Evolutionary conservation across 2,113 vertebrate genomes (phyloP).

Genomic region (Anser brachyrhynchus): DNA sequence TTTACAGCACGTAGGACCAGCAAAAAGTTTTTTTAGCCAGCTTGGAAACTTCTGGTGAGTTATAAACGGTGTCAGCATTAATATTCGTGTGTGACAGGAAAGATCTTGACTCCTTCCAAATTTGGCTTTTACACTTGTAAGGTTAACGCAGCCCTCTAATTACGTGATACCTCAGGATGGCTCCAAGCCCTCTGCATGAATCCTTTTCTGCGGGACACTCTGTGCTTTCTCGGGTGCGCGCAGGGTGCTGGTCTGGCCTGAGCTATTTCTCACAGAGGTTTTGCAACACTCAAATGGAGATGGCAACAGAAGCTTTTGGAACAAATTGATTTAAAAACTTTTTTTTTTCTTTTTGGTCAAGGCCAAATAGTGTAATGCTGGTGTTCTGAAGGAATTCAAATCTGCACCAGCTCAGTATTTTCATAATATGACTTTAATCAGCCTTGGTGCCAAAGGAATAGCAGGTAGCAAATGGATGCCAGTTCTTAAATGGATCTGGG

Average conservation of each 20-base stretch:
- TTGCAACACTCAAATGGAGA: neutral
- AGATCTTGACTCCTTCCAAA: neutral
- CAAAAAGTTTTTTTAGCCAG: neutral
- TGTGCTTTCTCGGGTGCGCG: fast-evolving
- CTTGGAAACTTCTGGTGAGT: neutral
- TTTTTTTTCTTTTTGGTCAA: neutral
- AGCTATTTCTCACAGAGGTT: neutral
- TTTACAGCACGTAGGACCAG: neutral
- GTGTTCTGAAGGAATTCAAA: neutral
- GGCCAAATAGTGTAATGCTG: too few relatives aligned
- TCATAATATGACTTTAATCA: neutral
- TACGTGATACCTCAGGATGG: fast-evolving
- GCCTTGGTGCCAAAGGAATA: neutral
- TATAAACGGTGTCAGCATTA: neutral
- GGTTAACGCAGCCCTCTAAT: neutral
- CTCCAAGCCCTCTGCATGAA: neutral
- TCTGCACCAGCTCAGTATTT: too few relatives aligned
- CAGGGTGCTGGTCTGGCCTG: neutral
- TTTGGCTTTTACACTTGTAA: neutral
- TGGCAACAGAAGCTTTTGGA: neutral
- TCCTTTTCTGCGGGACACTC: neutral
- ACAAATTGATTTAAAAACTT: neutral
- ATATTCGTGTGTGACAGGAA: neutral
- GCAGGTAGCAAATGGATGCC: neutral
- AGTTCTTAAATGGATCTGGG: neutral